phyloP scores from a whole-genome alignment of 1,140 invertebrate genomes.

The Chlorops oryzae region DNA sequence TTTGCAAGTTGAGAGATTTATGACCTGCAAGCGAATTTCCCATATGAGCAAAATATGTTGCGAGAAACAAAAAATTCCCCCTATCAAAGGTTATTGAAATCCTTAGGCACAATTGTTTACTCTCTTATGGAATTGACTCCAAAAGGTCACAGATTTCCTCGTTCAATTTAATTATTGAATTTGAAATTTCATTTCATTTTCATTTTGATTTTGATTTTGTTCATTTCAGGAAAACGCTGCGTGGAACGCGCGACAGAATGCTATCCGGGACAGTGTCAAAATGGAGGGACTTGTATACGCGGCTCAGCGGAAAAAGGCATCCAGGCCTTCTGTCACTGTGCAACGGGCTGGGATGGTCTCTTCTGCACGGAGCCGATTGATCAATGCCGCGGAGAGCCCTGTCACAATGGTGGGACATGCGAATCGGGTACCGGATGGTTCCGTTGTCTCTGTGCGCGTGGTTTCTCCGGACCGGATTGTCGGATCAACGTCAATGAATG shows the following conservation, averaged over 20 bases:
- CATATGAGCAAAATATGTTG: too few species aligned
- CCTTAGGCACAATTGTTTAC: too few species aligned
- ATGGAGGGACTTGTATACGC: constrained; percentile 66
- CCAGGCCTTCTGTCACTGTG: constrained; percentile 39
- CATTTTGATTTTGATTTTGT: too few species aligned
- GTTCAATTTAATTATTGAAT: too few species aligned
- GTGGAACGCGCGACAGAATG: constrained; percentile 42
- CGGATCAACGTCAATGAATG: constrained; percentile 73
- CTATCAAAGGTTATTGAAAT: too few species aligned
- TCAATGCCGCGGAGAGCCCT: constrained; percentile 52
- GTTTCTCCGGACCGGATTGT: constrained; percentile 74
- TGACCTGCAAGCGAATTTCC: too few species aligned
- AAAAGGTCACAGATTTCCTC: too few species aligned
- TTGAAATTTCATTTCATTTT: too few species aligned
- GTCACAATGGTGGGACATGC: constrained; percentile 72
- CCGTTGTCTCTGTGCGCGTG: constrained; percentile 69
- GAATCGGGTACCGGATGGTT: constrained; percentile 74
- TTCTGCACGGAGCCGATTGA: constrained; percentile 44
- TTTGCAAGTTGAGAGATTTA: too few species aligned
- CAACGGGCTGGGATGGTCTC: constrained; percentile 39
- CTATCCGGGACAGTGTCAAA: constrained; percentile 55
- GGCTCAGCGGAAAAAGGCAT: constrained; percentile 31
- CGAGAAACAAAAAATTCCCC: too few species aligned
- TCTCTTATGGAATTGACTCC: too few species aligned
- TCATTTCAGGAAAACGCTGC: constrained; percentile 37